These are phyloP conservation scores for Sarcophaga bullata DNA, from an alignment of 1,140 invertebrate genomes.

Conservation along the genomic window DNA sequence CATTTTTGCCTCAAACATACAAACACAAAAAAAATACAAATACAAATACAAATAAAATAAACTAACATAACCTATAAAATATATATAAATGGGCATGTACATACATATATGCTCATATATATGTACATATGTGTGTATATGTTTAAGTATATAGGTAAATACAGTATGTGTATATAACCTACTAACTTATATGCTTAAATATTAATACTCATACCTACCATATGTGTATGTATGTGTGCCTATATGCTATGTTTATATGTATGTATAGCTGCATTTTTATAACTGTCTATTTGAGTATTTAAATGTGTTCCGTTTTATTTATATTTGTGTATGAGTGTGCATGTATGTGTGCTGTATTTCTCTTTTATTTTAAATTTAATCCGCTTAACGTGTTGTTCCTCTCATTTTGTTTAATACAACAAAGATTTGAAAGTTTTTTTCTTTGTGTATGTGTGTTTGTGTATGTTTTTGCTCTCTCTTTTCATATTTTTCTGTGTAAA, in stretches of 20 bases:
- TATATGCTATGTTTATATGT: neutral
- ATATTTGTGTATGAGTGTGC: too few relatives aligned
- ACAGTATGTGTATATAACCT: constrained; percentile 10
- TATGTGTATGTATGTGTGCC: neutral
- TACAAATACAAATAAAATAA: too few relatives aligned
- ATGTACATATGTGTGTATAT: neutral
- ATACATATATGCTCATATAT: neutral
- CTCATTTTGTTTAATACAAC: neutral
- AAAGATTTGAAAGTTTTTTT: neutral
- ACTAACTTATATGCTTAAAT: constrained; percentile 25
- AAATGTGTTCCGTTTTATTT: too few relatives aligned
- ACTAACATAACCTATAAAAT: too few relatives aligned
- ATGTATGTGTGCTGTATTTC: neutral
- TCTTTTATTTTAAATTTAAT: constrained; percentile 33
- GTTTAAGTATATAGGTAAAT: too few relatives aligned
- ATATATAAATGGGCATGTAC: too few relatives aligned
- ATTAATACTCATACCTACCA: neutral
- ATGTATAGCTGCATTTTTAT: neutral
- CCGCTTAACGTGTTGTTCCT: constrained; percentile 28
- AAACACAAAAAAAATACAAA: neutral
- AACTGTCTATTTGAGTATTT: too few relatives aligned
- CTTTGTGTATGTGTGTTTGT: neutral
- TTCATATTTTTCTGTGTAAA: neutral
- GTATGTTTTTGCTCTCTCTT: neutral
- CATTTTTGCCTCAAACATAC: neutral